These are phyloP conservation scores for Agapornis canus DNA, from an alignment of 2,797 vertebrate species.

Conservation along the genomic window DNA sequence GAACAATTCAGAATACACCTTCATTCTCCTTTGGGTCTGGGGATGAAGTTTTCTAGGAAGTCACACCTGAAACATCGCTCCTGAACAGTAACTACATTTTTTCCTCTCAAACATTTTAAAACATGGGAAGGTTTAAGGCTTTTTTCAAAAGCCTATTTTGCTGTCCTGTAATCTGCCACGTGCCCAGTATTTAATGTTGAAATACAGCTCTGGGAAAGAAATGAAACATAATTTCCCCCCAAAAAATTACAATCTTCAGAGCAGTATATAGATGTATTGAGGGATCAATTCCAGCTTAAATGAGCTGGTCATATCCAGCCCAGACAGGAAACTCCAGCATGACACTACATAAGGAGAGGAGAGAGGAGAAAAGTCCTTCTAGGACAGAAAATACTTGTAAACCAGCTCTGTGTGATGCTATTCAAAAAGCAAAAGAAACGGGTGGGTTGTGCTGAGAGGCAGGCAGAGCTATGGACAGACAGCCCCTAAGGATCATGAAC, in stretches of 20 bases:
- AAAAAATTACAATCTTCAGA: neutral
- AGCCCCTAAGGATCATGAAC: neutral
- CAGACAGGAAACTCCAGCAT: neutral
- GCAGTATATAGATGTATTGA: neutral
- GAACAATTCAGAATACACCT: neutral
- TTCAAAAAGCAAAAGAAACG: neutral
- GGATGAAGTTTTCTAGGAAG: neutral
- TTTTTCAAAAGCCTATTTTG: neutral
- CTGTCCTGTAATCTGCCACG: neutral
- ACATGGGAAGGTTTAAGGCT: neutral
- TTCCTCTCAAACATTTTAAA: neutral
- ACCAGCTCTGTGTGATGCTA: neutral
- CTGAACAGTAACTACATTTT: neutral
- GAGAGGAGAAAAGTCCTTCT: neutral
- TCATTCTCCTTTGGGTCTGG: neutral
- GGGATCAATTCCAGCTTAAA: neutral
- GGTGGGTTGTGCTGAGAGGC: neutral
- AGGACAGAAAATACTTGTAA: neutral
- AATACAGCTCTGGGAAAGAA: slow-evolving; percentile 5
- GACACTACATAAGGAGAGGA: neutral
- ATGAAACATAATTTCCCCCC: neutral
- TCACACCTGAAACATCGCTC: neutral
- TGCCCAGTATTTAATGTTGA: neutral
- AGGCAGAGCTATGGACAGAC: neutral
- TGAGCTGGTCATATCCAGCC: neutral